Evolutionary conservation across 2,113 vertebrate genomes (phyloP).

Genomic region (pig (Sus scrofa)): DNA sequence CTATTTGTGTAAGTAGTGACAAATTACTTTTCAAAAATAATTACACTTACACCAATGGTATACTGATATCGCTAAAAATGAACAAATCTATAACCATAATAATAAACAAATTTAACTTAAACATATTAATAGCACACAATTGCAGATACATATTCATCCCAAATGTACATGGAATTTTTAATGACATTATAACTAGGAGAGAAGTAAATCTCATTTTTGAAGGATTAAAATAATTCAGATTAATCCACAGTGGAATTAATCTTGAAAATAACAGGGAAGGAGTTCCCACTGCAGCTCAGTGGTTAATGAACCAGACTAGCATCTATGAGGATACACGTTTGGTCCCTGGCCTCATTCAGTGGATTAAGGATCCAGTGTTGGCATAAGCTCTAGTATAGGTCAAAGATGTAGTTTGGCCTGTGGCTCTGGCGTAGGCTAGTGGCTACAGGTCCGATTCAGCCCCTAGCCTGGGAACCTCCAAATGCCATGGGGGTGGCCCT

Average conservation of each 20-base stretch:
- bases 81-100: neutral
- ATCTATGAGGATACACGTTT: no score
- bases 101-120: neutral
- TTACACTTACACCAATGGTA: neutral
- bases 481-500: no score
- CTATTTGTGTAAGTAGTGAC: neutral
- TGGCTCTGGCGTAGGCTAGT: no score
- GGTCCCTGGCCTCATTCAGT: no score
- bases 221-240: neutral
- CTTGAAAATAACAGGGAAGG: neutral
- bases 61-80: neutral
- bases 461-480: no score
- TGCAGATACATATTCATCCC: neutral
- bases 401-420: no score
- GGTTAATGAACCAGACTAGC: no score
- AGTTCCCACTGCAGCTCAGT: no score
- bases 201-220: conserved; percentile 16
- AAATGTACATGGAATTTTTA: neutral
- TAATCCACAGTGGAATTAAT: neutral
- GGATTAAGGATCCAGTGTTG: no score
- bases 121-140: neutral
- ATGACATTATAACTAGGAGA: neutral
- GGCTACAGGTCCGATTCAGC: no score
- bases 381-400: no score
- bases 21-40: neutral